Percentiles rank a stretch among this genome's conserved stretches.
Evolutionary conservation across 2,113 vertebrate species (phyloP).

Genomic region (Aegotheles bennettii): DNA sequence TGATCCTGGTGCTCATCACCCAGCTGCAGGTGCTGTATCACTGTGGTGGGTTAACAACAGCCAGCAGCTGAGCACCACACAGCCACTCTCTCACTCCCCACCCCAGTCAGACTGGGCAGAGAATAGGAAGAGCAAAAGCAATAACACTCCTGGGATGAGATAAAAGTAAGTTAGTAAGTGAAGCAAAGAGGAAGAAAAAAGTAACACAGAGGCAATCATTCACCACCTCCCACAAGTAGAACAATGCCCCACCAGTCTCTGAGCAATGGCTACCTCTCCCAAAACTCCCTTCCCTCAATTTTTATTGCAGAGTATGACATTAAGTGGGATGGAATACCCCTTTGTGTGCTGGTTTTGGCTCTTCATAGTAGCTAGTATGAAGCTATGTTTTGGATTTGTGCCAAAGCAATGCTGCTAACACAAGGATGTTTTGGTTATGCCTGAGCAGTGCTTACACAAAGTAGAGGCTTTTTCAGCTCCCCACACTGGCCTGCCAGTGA

Average conservation of each 20-base stretch:
- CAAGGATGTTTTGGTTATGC: too few species aligned
- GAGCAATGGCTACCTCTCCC: not conserved
- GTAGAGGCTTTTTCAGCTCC: too few species aligned
- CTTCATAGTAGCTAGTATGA: too few species aligned
- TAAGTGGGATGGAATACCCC: not conserved
- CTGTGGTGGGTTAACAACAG: not conserved
- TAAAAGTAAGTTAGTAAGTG: not conserved
- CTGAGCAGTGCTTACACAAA: too few species aligned
- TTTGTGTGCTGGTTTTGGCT: not conserved
- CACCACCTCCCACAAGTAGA: not conserved
- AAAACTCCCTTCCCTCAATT: not conserved
- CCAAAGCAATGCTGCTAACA: too few species aligned
- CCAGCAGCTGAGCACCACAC: not conserved
- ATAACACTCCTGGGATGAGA: not conserved
- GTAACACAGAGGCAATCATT: not conserved
- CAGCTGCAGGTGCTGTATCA: not conserved
- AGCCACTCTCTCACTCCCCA: accelerated
- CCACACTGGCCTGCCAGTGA: too few species aligned
- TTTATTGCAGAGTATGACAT: not conserved
- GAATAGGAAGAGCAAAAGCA: not conserved
- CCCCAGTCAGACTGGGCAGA: not conserved
- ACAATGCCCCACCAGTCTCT: not conserved
- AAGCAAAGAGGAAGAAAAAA: not conserved
- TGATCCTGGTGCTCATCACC: not conserved
- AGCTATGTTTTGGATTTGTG: too few species aligned